These are phyloP conservation scores for Colossoma macropomum DNA, from an alignment of 2,113 vertebrate genomes.

Conservation along the genomic window DNA sequence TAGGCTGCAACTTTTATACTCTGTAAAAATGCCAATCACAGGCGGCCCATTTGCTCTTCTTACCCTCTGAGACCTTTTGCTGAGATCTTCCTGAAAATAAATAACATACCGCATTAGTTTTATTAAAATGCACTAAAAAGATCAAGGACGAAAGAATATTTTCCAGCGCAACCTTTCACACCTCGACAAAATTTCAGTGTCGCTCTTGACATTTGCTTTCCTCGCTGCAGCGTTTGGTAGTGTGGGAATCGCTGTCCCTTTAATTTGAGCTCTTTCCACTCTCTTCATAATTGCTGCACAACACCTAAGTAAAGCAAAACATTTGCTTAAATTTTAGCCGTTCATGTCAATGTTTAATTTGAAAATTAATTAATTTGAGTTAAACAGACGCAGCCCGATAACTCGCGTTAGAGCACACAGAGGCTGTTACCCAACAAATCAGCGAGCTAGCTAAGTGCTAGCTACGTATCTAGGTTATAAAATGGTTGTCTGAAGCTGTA, in stretches of 20 bases:
- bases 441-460: no score
- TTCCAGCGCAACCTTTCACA: not conserved
- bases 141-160: not conserved
- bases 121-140: not conserved
- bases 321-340: not conserved
- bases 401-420: no score
- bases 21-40: not conserved
- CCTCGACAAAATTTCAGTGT: conserved; percentile 60
- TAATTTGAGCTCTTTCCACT: conserved; percentile 51
- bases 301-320: not conserved
- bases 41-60: not conserved
- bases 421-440: no score
- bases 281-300: conserved; percentile 11
- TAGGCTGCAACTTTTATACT: not conserved
- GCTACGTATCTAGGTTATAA: no score
- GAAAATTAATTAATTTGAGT: no score
- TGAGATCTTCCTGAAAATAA: conserved; percentile 68
- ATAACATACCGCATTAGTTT: not conserved
- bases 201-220: conserved; percentile 54
- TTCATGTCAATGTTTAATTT: not conserved
- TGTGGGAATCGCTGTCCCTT: conserved; percentile 53
- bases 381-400: no score
- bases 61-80: conserved; percentile 70
- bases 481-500: not conserved
- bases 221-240: conserved; percentile 34